Evolutionary conservation across 1,140 invertebrate species (phyloP).

Genomic region (Ceratina australensis): DNA sequence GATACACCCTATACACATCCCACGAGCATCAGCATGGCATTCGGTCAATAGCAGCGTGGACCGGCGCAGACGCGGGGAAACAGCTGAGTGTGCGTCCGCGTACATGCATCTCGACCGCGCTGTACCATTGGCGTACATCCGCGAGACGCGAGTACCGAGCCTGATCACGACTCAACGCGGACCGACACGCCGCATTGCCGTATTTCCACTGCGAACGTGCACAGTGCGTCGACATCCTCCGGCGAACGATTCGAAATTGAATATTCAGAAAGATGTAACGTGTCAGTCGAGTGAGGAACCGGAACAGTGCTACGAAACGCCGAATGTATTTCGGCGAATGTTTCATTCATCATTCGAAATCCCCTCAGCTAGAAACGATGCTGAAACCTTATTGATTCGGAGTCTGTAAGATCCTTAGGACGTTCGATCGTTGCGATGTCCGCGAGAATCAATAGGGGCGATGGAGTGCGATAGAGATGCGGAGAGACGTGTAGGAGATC

Average conservation of each 20-base stretch:
- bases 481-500: conserved; percentile 36
- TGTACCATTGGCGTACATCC: conserved; percentile 45
- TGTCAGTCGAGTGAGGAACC: neutral
- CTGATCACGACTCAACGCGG: conserved; percentile 60
- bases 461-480: conserved; percentile 13
- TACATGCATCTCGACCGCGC: conserved; percentile 28
- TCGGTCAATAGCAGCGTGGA: conserved; percentile 76
- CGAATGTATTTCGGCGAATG: neutral
- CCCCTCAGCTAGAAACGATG: conserved; percentile 12
- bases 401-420: neutral
- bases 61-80: conserved; percentile 74
- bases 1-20: neutral
- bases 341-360: conserved; percentile 31
- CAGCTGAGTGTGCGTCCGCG: conserved; percentile 56
- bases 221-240: no score
- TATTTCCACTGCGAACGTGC: conserved; percentile 50
- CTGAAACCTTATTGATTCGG: conserved; percentile 33
- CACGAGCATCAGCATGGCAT: conserved; percentile 51
- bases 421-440: neutral
- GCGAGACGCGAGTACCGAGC: conserved; percentile 61
- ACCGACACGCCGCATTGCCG: conserved; percentile 70
- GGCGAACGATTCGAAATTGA: no score
- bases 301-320: no score
- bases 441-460: neutral
- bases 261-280: neutral